Percentiles rank a stretch among this genome's conserved stretches.
Evolutionary conservation across 2,113 vertebrate species (phyloP).

Genomic region (Edolisoma coerulescens): DNA sequence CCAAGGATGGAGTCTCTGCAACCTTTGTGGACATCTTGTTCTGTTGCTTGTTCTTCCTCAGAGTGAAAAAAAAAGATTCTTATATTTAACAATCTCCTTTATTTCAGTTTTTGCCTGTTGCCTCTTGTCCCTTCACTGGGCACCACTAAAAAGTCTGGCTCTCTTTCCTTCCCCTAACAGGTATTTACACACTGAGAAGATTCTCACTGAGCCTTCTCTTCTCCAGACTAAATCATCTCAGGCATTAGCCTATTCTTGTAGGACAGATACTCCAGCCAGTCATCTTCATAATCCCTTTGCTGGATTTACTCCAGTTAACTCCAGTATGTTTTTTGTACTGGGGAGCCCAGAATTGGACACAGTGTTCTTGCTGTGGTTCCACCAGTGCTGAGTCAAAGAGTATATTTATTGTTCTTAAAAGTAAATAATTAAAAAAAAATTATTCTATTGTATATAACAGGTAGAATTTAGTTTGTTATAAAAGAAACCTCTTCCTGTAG

Average conservation of each 20-base stretch:
- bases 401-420: background rate
- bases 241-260: background rate
- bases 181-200: background rate
- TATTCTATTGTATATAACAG: fast-evolving
- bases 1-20: background rate
- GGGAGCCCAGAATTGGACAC: background rate
- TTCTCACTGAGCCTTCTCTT: background rate
- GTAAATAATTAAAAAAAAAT: background rate
- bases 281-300: background rate
- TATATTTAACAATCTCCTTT: background rate
- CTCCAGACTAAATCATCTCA: background rate
- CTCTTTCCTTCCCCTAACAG: background rate
- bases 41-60: background rate
- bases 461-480: background rate
- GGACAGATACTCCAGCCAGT: background rate
- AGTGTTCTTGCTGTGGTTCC: background rate
- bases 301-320: background rate
- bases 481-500: background rate
- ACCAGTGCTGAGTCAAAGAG: background rate
- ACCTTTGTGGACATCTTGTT: background rate
- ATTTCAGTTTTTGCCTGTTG: background rate
- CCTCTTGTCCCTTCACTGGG: background rate
- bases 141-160: background rate
- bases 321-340: background rate
- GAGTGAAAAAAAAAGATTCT: background rate